Base-by-base conservation (phyloP, 2,888 invertebrate species). In the Pterobdella sp. region DNA sequence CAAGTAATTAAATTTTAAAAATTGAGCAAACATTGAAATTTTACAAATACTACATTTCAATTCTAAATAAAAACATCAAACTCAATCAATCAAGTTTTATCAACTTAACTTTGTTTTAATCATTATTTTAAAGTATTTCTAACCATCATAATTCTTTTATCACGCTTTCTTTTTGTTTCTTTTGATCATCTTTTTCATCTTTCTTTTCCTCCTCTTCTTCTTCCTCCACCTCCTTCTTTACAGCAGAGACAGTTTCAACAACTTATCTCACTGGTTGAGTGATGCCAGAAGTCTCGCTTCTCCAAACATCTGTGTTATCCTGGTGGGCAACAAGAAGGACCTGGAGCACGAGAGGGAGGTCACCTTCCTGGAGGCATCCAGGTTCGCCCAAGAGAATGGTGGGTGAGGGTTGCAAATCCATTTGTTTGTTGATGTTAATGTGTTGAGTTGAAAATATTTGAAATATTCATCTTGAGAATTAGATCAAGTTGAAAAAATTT, bases 341-440 rank as follows among this genome's bases (percentile, higher is more conserved):
- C 84, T 91, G 80, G 91, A 91, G 80, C 89, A 88, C 78, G 89
- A 90, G 35, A 86, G 91, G 79, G 90, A 91, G 85, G 90, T 91
- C 1, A 90, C 91, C 69, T 91, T 90, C 80, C 86, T 90, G 75
- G 91, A 91, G 85, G 91, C 91, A 52, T 90, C 89, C 82, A 88
- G 89, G 81, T 91, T 91, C 86, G 91, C 91, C 60, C 90, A 91
- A 82, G 91, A 91, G 84, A 91, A 91, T 86, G 90, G 90, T 90
- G 49, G 7, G 35, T 72, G 22, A 18, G 18, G 10, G 18, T 26
- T 35, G 22, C 18, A 22, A 32, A 10, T 69, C 29, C n/a, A 10
- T 22, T 26, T 10, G 31, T 69, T 7, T 69, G 10, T 69, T 52
- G 14, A 10, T 7, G 26, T 69, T 10, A 49, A 18, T 7, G 67